Conservation (phyloP, 2,888 invertebrate genomes). For the Tetragnatha montana region DNA sequence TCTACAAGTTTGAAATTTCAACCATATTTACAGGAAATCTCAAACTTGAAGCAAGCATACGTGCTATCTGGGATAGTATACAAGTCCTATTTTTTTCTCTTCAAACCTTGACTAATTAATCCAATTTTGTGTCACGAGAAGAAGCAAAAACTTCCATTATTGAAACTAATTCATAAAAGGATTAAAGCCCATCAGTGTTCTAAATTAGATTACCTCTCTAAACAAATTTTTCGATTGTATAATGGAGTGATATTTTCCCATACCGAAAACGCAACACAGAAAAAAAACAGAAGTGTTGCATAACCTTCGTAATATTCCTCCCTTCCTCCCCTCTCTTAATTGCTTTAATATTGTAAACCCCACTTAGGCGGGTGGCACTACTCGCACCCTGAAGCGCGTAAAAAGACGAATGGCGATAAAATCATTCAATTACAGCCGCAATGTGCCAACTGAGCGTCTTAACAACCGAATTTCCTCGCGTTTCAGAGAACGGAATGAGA, state of each 20-base stretch:
- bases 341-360: background rate
- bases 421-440: background rate
- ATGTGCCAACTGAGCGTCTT: background rate
- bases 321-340: background rate
- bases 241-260: no score
- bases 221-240: background rate
- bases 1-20: no score
- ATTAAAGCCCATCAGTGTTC: background rate
- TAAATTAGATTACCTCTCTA: background rate
- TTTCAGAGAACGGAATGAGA: constrained; percentile 11
- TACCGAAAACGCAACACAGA: no score
- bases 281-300: no score
- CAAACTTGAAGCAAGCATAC: no score
- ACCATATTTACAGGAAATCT: no score
- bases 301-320: background rate
- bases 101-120: no score
- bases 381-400: background rate
- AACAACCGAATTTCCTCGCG: constrained; percentile 8
- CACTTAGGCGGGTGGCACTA: background rate
- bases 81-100: no score
- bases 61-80: no score
- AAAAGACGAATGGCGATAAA: background rate
- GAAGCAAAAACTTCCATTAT: no score
- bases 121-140: no score
- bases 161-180: no score